Evolutionary conservation across 2,888 invertebrate genomes (phyloP).

Genomic region (Dryobota labecula): DNA sequence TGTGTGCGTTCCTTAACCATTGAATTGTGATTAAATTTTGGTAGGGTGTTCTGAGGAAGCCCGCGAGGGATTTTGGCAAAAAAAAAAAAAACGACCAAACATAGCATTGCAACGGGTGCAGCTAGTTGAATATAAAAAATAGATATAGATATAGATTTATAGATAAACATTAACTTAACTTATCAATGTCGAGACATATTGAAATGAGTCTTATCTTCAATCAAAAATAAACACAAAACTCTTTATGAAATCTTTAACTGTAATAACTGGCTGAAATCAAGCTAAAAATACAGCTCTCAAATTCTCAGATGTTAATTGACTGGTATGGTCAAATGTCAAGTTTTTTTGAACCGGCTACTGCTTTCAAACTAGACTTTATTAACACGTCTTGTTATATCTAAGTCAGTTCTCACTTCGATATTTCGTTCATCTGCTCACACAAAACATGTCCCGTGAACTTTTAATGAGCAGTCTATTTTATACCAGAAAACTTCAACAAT

Average conservation of each 20-base stretch:
- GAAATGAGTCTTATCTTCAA: slow-evolving; percentile 14
- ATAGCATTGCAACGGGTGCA: too few species aligned
- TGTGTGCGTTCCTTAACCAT: too few species aligned
- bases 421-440: slow-evolving; percentile 26
- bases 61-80: too few species aligned
- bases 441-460: slow-evolving; percentile 56
- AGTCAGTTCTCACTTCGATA: slow-evolving; percentile 24
- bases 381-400: slow-evolving; percentile 49
- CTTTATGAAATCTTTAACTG: slow-evolving; percentile 2
- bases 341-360: slow-evolving; percentile 35
- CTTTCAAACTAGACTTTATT: slow-evolving; percentile 42
- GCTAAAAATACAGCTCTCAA: slow-evolving; percentile 28
- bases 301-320: slow-evolving; percentile 30
- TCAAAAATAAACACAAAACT: slow-evolving; percentile 18
- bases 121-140: background rate
- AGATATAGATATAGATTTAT: background rate
- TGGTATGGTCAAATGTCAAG: slow-evolving; percentile 37
- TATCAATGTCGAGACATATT: slow-evolving; percentile 9
- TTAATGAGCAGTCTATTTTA: slow-evolving; percentile 76
- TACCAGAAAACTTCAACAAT: slow-evolving; percentile 76
- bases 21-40: too few species aligned
- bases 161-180: background rate
- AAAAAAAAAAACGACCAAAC: too few species aligned
- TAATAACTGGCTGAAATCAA: slow-evolving; percentile 14
- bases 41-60: too few species aligned